Evolutionary conservation across 2,113 vertebrate genomes (phyloP).

Genomic region (Pseudonaja textilis): DNA sequence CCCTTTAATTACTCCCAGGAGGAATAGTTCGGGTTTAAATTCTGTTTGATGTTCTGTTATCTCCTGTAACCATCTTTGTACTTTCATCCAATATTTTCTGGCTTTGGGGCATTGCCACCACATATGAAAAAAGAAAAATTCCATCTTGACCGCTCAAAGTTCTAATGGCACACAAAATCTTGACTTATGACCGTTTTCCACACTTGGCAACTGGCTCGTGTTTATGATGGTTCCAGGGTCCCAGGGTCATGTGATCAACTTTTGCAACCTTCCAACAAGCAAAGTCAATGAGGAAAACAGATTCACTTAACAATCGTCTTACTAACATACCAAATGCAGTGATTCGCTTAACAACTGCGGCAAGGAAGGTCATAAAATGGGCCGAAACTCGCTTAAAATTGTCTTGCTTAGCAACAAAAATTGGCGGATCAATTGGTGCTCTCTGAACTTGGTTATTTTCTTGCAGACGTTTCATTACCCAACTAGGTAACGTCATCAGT

Average conservation of each 20-base stretch:
- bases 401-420: background rate
- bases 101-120: no score
- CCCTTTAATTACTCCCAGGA: no score
- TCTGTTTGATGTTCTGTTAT: no score
- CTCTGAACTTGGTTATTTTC: no score
- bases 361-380: background rate
- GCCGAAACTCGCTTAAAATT: background rate
- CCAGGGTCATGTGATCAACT: background rate
- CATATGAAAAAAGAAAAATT: no score
- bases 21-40: no score
- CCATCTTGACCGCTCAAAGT: no score
- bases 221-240: background rate
- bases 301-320: background rate
- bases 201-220: background rate
- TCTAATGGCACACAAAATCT: background rate
- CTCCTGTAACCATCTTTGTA: no score
- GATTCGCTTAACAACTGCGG: background rate
- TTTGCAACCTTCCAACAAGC: background rate
- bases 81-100: no score
- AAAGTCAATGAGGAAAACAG: background rate
- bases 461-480: no score
- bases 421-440: background rate
- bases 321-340: background rate
- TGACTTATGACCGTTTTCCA: background rate
- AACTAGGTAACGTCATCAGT: no score